phyloP scores from a whole-genome alignment of 1,140 invertebrate species.

The Metaphire vulgaris region DNA sequence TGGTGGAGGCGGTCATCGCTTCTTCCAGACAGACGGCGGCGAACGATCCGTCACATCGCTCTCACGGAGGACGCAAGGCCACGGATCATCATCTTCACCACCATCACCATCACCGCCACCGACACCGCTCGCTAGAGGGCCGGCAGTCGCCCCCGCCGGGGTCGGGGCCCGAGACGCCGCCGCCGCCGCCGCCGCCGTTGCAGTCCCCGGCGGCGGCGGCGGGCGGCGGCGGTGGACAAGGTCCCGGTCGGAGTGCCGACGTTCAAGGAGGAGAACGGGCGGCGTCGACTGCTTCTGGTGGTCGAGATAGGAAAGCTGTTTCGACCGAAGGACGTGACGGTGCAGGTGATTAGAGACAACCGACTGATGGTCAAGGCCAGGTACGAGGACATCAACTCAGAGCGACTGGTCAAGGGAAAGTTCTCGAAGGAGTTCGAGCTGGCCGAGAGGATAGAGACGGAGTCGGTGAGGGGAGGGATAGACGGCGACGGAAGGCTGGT shows the following conservation, averaged over 20 bases:
- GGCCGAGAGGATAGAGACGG: slow-evolving; percentile 25
- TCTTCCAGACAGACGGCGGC: slow-evolving; percentile 18
- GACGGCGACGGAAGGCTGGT: slow-evolving; percentile 21
- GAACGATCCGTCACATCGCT: no score
- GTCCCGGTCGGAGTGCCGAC: slow-evolving; percentile 24
- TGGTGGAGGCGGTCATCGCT: slow-evolving; percentile 26
- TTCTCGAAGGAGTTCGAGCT: slow-evolving; percentile 28
- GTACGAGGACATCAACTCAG: slow-evolving; percentile 27
- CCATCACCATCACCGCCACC: slow-evolving; percentile 19
- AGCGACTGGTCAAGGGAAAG: slow-evolving; percentile 25
- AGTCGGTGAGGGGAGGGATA: slow-evolving; percentile 25
- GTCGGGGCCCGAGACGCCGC: no score
- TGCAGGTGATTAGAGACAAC: slow-evolving; percentile 30
- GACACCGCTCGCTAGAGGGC: neutral
- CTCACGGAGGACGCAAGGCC: slow-evolving; percentile 13
- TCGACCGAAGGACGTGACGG: slow-evolving; percentile 30
- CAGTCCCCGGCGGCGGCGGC: no score
- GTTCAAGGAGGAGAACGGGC: slow-evolving; percentile 19
- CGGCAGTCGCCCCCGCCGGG: neutral
- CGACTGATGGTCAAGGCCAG: slow-evolving; percentile 28
- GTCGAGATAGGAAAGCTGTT: slow-evolving; percentile 27
- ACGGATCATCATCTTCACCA: slow-evolving; percentile 9
- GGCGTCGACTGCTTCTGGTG: slow-evolving; percentile 17
- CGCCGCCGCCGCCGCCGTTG: no score
- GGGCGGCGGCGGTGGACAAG: slow-evolving; percentile 6